Evolutionary conservation across 2,113 vertebrate genomes (phyloP).

Genomic region (Dasyornis broadbenti): DNA sequence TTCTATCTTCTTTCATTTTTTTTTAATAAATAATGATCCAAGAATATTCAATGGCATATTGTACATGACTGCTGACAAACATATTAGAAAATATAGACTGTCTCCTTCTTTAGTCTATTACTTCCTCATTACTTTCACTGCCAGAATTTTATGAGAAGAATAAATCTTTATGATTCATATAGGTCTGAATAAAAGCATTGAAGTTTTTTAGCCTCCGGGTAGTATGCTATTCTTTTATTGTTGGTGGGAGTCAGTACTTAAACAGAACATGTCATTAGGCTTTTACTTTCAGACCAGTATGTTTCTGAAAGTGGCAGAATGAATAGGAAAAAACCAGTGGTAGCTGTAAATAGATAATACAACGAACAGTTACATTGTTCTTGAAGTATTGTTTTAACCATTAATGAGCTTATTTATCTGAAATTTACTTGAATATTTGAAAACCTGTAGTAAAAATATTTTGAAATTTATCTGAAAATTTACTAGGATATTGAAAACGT

Average conservation of each 20-base stretch:
- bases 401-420: not conserved
- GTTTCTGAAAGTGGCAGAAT: not conserved
- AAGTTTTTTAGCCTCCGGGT: not conserved
- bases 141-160: not conserved
- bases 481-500: not conserved
- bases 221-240: conserved; percentile 1
- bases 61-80: not conserved
- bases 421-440: not conserved
- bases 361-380: not conserved
- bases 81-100: not conserved
- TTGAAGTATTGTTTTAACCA: not conserved
- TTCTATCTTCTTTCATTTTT: not conserved
- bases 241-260: not conserved
- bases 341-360: not conserved
- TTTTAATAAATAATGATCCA: not conserved
- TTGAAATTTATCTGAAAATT: not conserved
- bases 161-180: conserved; percentile 11
- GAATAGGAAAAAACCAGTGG: not conserved
- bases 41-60: not conserved
- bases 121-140: conserved; percentile 11
- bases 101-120: not conserved
- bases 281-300: not conserved
- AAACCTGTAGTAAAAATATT: not conserved
- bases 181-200: conserved; percentile 14
- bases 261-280: not conserved